Evolutionary conservation across 2,797 vertebrate genomes (phyloP).

Genomic region (Alouatta caraya): DNA sequence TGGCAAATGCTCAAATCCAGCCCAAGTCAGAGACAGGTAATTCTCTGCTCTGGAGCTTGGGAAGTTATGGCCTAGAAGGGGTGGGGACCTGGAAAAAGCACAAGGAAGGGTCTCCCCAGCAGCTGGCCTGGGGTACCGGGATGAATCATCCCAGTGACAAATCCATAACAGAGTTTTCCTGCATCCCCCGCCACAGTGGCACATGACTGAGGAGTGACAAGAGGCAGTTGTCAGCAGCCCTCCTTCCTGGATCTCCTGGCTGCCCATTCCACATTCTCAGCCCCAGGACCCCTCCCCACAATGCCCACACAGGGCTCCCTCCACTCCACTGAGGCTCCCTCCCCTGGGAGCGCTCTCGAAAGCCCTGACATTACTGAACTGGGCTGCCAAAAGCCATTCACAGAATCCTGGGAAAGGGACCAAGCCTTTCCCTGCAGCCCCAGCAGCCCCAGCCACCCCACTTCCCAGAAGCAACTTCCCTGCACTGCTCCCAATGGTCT

Average conservation of each 20-base stretch:
- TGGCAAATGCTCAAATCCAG: not conserved
- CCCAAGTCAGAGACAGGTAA: not conserved
- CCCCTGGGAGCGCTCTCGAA: not conserved
- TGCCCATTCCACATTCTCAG: not conserved
- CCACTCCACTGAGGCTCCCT: not conserved
- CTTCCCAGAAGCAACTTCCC: not conserved
- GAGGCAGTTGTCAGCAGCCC: not conserved
- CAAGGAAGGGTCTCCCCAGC: constrained; percentile 10
- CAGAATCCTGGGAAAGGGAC: constrained; percentile 58
- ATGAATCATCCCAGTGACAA: constrained; percentile 12
- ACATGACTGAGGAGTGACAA: constrained; percentile 29
- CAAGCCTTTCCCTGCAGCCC: not conserved
- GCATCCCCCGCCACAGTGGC: not conserved
- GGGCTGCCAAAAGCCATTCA: constrained; percentile 48
- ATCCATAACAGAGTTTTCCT: not conserved
- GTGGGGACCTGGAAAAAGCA: not conserved
- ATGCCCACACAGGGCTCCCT: not conserved
- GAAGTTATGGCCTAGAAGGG: not conserved
- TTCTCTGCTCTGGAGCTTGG: not conserved
- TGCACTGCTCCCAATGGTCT: not conserved
- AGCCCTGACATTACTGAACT: constrained; percentile 1
- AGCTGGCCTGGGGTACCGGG: not conserved
- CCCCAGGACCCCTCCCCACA: not conserved
- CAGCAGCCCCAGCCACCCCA: not conserved
- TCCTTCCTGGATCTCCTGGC: not conserved